phyloP scores from a whole-genome alignment of 2,888 invertebrate genomes.

The Phania funesta region DNA sequence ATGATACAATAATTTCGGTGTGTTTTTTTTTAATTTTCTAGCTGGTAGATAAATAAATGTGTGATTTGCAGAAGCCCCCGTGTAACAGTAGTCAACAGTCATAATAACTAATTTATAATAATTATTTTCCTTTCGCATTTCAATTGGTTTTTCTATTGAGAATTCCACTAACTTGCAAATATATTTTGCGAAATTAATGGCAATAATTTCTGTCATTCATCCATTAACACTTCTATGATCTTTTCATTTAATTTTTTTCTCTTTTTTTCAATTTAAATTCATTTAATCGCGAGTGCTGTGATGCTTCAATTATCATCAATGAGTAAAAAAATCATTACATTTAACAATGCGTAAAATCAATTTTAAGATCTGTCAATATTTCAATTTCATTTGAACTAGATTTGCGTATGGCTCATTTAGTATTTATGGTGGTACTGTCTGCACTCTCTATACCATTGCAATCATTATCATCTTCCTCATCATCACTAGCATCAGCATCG shows the following conservation, averaged over 20 bases:
- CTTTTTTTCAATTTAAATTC: constrained; percentile 37
- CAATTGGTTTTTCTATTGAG: neutral
- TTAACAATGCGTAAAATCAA: constrained; percentile 64
- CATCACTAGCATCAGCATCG: neutral
- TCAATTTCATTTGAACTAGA: constrained; percentile 64
- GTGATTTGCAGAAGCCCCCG: too few species aligned
- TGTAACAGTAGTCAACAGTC: too few species aligned
- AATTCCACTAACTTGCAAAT: constrained; percentile 1
- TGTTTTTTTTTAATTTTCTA: too few species aligned
- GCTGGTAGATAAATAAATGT: too few species aligned
- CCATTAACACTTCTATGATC: constrained; percentile 44
- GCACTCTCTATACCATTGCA: constrained; percentile 1
- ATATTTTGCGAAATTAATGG: constrained; percentile 28
- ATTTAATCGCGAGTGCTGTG: constrained; percentile 39
- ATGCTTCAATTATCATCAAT: constrained; percentile 62
- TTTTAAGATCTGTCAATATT: constrained; percentile 63
- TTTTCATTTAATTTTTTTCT: neutral
- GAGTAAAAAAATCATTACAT: constrained; percentile 61
- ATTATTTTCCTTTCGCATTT: too few species aligned
- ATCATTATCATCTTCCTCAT: constrained; percentile 22
- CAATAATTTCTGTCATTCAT: constrained; percentile 41
- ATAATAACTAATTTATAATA: neutral
- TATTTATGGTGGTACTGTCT: constrained; percentile 48
- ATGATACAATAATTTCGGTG: too few species aligned
- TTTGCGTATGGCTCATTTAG: constrained; percentile 60